A percentile compares a stretch with the other conserved stretches of the same genome.
These are phyloP conservation scores for Neuroscelio doddi DNA, from an alignment of 2,888 invertebrate species.

Conservation along the genomic window DNA sequence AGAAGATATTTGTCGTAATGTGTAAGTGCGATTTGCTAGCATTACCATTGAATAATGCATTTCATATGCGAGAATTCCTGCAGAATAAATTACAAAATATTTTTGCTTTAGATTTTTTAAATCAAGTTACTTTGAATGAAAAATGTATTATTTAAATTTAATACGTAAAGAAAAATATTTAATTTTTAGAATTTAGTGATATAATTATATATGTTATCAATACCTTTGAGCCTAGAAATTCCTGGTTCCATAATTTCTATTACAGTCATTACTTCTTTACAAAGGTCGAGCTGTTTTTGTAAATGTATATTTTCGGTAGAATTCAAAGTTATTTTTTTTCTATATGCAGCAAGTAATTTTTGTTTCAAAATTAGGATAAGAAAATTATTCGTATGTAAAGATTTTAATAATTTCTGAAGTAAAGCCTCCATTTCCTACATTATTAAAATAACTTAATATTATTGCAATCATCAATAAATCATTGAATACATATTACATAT, in stretches of 20 bases:
- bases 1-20: conserved; percentile 76
- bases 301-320: conserved; percentile 74
- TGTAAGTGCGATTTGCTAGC: conserved; percentile 78
- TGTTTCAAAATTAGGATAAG: conserved; percentile 81
- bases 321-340: conserved; percentile 53
- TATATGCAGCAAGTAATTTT: conserved; percentile 76
- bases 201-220: too few relatives aligned
- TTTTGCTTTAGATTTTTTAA: background rate
- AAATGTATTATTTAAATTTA: conserved; percentile 3
- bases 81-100: background rate
- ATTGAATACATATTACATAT: conserved; percentile 26
- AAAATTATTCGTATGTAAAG: conserved; percentile 80
- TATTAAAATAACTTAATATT: too few relatives aligned
- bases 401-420: conserved; percentile 73
- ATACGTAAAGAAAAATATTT: too few relatives aligned
- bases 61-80: conserved; percentile 84
- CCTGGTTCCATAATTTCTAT: conserved; percentile 81
- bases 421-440: conserved; percentile 69
- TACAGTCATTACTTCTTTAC: conserved; percentile 78
- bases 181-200: too few relatives aligned
- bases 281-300: conserved; percentile 78
- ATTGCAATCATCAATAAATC: too few relatives aligned
- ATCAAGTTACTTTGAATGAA: too few relatives aligned
- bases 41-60: conserved; percentile 80
- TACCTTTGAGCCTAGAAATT: conserved; percentile 81